phyloP scores from a whole-genome alignment of 2,888 invertebrate species.

The Eilema griseolum region DNA sequence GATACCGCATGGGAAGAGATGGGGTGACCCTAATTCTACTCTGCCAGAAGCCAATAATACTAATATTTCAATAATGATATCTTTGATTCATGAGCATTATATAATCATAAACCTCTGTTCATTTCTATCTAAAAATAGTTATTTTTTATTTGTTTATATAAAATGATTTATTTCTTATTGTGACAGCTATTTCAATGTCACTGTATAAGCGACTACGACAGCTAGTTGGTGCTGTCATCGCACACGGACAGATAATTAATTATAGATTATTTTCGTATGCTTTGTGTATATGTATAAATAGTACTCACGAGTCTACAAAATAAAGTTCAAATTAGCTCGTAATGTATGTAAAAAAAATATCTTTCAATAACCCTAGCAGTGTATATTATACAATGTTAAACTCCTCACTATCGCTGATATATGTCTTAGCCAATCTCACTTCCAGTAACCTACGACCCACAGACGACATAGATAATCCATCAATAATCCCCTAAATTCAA shows the following conservation, averaged over 20 bases:
- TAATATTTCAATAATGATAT: not conserved
- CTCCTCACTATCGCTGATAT: too few species aligned
- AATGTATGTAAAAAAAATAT: not conserved
- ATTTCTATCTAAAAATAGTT: not conserved
- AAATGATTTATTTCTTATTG: not conserved
- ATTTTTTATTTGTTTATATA: not conserved
- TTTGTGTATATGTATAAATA: not conserved
- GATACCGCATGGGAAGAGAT: too few species aligned
- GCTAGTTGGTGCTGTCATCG: not conserved
- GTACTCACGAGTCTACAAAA: not conserved
- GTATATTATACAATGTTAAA: too few species aligned
- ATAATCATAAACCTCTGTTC: not conserved
- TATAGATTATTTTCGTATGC: not conserved
- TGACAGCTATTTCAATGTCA: not conserved
- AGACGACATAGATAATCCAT: too few species aligned
- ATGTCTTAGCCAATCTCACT: too few species aligned
- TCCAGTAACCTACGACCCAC: too few species aligned
- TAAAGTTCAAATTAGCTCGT: not conserved
- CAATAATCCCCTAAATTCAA: constrained; percentile 16
- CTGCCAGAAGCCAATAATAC: too few species aligned
- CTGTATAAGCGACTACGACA: not conserved
- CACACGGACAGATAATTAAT: not conserved
- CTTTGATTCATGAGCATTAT: not conserved
- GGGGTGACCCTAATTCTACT: too few species aligned
- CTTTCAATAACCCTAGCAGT: too few species aligned